Base-by-base conservation (phyloP, 2,888 invertebrate species). In the Cantharis nigra region DNA sequence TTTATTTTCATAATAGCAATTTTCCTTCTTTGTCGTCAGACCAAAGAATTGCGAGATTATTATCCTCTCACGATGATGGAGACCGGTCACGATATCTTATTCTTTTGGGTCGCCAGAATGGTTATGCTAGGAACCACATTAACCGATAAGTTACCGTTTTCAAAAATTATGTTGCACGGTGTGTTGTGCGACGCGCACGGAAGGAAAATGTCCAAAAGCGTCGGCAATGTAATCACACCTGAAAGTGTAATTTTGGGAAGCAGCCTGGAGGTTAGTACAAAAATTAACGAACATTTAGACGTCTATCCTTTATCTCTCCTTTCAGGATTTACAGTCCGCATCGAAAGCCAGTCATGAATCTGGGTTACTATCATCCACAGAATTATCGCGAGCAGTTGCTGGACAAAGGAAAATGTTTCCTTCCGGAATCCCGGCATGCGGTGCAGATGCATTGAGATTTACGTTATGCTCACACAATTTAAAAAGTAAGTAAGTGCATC, bases 51-150 rank as follows among this genome's bases (percentile, higher is more conserved):
- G 4, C 23, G 74, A 10, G 83, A 83, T 69, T 83, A 83, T 79
- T 99, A 98, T 90, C 99, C 99, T 0, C 95, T 97, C 0, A 92
- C 94, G 0, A 88, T 99, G 67, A 90, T 99, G 83, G 99, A 99
- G 90, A 99, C 98, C 0, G 98, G 99, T 0, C 97, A 99, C 87
- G 99, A 97, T 85, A 99, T 99, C 85, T 88, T 99, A 69, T 99
- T 99, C 91, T 99, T 99, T 90, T 99, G 99, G 99, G 99, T 99
- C 4, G 99, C 99, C 0, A 91, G 98, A 79, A 99, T 99, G 99
- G 99, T 99, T 0, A 99, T 99, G 93, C 93, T 99, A 84, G 97
- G 98, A 0, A 94, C 95, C 83, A 93, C 96, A 82, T 90, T 99
- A n/a, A 90, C 97, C 74, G 97, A 96, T 1, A 92, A 95, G 87